phyloP scores from a whole-genome alignment of 2,888 invertebrate genomes.

The Brenthis hecate region DNA sequence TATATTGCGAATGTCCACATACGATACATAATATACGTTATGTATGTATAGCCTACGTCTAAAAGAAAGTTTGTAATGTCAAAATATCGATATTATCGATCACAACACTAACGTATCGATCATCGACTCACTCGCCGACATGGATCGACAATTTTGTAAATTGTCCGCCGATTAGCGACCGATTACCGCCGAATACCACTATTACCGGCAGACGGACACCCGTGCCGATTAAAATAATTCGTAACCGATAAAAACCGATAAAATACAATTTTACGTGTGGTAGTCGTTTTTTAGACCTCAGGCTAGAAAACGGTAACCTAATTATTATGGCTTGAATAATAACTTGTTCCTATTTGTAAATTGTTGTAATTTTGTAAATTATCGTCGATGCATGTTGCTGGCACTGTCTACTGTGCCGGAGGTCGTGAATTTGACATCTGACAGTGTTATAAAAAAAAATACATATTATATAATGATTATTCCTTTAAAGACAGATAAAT shows the following conservation, averaged over 20 bases:
- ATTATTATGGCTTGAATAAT: slow-evolving; percentile 18
- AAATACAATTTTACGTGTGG: slow-evolving; percentile 65
- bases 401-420: too few relatives aligned
- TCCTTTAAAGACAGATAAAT: too few relatives aligned
- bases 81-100: slow-evolving; percentile 52
- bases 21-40: too few relatives aligned
- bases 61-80: slow-evolving; percentile 4
- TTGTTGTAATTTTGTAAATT: background rate
- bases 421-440: too few relatives aligned
- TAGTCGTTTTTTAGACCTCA: slow-evolving; percentile 58
- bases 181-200: slow-evolving; percentile 64
- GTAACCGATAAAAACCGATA: slow-evolving; percentile 78
- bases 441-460: too few relatives aligned
- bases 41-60: slow-evolving; percentile 3
- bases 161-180: slow-evolving; percentile 81
- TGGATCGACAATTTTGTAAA: slow-evolving; percentile 82
- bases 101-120: slow-evolving; percentile 64
- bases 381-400: too few relatives aligned
- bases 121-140: slow-evolving; percentile 75
- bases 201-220: slow-evolving; percentile 80
- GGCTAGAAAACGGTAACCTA: slow-evolving; percentile 39
- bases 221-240: slow-evolving; percentile 81
- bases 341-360: background rate
- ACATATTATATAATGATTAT: too few relatives aligned
- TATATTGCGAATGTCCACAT: too few relatives aligned